Conservation (phyloP, 2,113 vertebrate genomes). For the Canis aureus region DNA sequence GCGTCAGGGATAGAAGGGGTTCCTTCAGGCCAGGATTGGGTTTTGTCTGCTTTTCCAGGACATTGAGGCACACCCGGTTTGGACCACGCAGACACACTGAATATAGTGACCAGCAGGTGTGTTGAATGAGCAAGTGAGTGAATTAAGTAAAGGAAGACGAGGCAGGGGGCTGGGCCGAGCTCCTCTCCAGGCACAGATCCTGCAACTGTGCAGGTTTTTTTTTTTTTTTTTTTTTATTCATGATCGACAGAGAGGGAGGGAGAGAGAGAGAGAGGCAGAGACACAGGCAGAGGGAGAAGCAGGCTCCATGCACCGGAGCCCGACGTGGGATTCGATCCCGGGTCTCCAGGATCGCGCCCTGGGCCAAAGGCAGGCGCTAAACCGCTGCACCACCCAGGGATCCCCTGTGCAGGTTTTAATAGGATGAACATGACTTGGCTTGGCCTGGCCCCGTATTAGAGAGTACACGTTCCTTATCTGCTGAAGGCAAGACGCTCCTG, state of each 20-base stretch:
- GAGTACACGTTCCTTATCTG: constrained; percentile 51
- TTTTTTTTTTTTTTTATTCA: too few species aligned
- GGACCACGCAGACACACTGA: not conserved
- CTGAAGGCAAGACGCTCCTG: constrained; percentile 66
- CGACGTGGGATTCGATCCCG: too few species aligned
- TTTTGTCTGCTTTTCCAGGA: not conserved
- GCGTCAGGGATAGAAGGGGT: not conserved
- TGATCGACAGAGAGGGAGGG: too few species aligned
- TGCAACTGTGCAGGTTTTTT: constrained; percentile 82
- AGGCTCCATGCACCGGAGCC: too few species aligned
- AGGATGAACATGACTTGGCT: constrained; percentile 78
- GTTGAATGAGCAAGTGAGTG: constrained; percentile 47
- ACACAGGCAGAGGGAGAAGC: too few species aligned
- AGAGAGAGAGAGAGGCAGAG: too few species aligned
- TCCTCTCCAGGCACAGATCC: not conserved
- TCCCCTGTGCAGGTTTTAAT: constrained; percentile 81
- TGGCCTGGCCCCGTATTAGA: constrained; percentile 57
- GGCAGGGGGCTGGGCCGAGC: not conserved
- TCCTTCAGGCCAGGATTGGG: not conserved
- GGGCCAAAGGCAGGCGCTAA: too few species aligned
- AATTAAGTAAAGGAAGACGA: not conserved
- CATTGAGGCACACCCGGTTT: not conserved
- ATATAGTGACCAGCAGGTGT: not conserved
- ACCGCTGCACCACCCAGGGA: too few species aligned
- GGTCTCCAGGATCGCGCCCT: too few species aligned